Percentiles rank a stretch among this genome's conserved stretches.
Evolutionary conservation across 2,888 invertebrate genomes (phyloP).

Genomic region (Neuroscelio doddi): DNA sequence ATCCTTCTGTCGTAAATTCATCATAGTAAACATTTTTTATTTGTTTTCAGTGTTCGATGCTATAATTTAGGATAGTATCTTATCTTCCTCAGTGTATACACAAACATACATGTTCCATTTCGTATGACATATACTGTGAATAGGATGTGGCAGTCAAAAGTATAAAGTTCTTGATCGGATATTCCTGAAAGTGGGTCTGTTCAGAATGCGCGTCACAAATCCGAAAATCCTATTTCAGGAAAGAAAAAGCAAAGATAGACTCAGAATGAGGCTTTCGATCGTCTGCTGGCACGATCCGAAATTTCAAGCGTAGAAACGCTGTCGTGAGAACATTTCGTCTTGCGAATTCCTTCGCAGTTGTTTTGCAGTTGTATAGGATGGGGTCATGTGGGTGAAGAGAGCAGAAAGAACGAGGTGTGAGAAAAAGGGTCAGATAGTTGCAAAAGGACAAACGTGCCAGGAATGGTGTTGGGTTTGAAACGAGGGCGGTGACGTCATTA

Average conservation of each 20-base stretch:
- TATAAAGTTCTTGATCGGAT: slow-evolving; percentile 45
- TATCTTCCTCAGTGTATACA: too few species aligned
- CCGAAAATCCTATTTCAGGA: slow-evolving; percentile 40
- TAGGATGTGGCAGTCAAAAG: slow-evolving; percentile 36
- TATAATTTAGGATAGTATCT: too few species aligned
- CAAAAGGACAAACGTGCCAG: slow-evolving; percentile 43
- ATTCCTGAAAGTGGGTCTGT: slow-evolving; percentile 32
- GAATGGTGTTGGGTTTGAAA: slow-evolving; percentile 45
- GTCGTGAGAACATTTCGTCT: too few species aligned
- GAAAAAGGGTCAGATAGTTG: slow-evolving; percentile 34
- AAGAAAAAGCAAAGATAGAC: slow-evolving; percentile 30
- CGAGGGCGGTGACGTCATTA: slow-evolving; percentile 55
- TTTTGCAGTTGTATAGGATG: slow-evolving; percentile 38
- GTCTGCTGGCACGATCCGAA: too few species aligned
- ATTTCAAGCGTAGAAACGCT: too few species aligned
- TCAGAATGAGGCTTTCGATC: too few species aligned
- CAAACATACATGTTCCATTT: slow-evolving; percentile 18
- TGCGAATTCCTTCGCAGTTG: slow-evolving; percentile 46
- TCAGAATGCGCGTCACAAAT: slow-evolving; percentile 42
- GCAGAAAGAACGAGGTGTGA: too few species aligned
- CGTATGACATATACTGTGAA: slow-evolving; percentile 28
- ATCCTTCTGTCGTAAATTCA: too few species aligned
- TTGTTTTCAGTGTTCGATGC: too few species aligned
- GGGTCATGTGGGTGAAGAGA: slow-evolving; percentile 25
- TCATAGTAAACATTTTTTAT: too few species aligned